Evolutionary conservation across 2,888 invertebrate genomes (phyloP).

Genomic region (Ophioninae sp.): DNA sequence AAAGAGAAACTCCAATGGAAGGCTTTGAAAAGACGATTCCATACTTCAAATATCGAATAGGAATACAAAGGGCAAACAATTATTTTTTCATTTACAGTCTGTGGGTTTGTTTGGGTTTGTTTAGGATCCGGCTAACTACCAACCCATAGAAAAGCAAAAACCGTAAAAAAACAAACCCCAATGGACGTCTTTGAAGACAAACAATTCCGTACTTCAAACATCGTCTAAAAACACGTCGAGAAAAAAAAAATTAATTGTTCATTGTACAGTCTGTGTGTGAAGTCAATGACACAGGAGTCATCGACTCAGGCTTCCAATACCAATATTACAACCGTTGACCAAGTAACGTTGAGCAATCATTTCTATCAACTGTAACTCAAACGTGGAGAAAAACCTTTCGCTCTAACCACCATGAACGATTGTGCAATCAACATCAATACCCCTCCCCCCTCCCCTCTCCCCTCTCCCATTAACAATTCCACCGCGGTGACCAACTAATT

Average conservation of each 20-base stretch:
- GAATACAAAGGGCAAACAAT: too few relatives aligned
- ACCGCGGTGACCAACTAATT: slow-evolving; percentile 30
- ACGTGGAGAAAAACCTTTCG: slow-evolving; percentile 55
- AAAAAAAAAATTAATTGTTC: background rate
- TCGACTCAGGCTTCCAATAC: slow-evolving; percentile 35
- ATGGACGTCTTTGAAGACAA: too few relatives aligned
- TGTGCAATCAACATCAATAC: slow-evolving; percentile 49
- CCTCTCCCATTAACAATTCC: slow-evolving; percentile 27
- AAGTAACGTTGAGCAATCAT: slow-evolving; percentile 53
- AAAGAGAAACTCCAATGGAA: background rate
- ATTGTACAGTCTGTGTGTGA: slow-evolving; percentile 3
- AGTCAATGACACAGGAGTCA: slow-evolving; percentile 54
- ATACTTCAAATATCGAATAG: slow-evolving; percentile 33
- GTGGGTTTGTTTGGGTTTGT: too few relatives aligned
- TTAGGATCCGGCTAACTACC: too few relatives aligned
- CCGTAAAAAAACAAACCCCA: too few relatives aligned
- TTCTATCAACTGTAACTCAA: slow-evolving; percentile 48
- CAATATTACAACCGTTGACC: slow-evolving; percentile 46
- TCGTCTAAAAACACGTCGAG: too few relatives aligned
- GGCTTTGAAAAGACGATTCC: background rate
- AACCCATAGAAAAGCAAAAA: too few relatives aligned
- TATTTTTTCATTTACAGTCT: too few relatives aligned
- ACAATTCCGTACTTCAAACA: too few relatives aligned
- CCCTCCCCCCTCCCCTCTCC: background rate
- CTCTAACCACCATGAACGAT: slow-evolving; percentile 51